Evolutionary conservation across 2,113 vertebrate species (phyloP).

Genomic region (Accipiter virgatus): DNA sequence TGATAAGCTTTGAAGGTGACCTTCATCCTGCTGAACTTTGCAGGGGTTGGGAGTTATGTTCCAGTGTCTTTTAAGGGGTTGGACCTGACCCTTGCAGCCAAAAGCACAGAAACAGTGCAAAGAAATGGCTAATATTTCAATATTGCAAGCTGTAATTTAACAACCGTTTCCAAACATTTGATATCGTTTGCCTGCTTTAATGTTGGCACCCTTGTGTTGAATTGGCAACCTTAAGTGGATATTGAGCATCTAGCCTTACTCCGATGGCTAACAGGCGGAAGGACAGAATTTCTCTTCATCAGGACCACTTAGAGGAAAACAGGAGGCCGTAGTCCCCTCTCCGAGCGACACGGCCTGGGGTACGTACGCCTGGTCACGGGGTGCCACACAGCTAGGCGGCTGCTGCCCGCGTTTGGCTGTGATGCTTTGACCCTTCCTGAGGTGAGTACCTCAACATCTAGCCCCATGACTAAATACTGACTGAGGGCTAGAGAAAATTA

Average conservation of each 20-base stretch:
- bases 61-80: background rate
- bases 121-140: background rate
- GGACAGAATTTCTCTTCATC: background rate
- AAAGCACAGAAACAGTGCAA: background rate
- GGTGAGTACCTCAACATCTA: background rate
- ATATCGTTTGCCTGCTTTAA: background rate
- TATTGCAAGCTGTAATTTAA: background rate
- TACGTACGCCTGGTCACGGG: rapidly evolving
- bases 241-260: background rate
- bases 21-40: background rate
- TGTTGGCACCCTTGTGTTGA: background rate
- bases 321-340: background rate
- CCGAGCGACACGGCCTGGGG: rapidly evolving
- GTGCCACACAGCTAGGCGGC: background rate
- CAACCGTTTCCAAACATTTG: background rate
- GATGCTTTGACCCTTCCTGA: background rate
- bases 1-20: background rate
- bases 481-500: background rate
- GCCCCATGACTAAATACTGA: background rate
- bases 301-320: too few relatives aligned
- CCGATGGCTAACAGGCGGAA: rapidly evolving
- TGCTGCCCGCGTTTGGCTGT: rapidly evolving
- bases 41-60: background rate
- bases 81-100: background rate
- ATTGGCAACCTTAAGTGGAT: background rate